phyloP scores from a whole-genome alignment of 2,888 invertebrate species.

The Apoderus coryli region DNA sequence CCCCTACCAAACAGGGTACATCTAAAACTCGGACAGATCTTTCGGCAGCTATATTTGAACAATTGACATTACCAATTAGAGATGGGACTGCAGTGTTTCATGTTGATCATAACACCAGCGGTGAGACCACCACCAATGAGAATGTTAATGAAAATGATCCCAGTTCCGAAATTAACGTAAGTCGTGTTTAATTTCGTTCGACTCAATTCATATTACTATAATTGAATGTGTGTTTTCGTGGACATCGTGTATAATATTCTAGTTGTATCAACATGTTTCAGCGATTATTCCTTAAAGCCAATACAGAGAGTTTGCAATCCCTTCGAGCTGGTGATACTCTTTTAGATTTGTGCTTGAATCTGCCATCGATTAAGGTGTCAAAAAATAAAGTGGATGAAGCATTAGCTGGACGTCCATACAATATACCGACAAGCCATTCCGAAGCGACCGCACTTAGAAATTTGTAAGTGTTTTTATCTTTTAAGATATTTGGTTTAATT shows the following conservation, averaged over 20 bases:
- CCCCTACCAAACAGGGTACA: slow-evolving; percentile 37
- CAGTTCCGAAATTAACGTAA: slow-evolving; percentile 35
- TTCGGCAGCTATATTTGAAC: slow-evolving; percentile 56
- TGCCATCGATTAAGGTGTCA: slow-evolving; percentile 53
- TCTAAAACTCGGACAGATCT: slow-evolving; percentile 53
- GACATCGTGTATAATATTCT: too few relatives aligned
- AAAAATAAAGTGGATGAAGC: slow-evolving; percentile 46
- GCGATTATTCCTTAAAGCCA: slow-evolving; percentile 67
- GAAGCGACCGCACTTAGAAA: slow-evolving; percentile 56
- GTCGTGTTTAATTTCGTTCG: slow-evolving; percentile 8
- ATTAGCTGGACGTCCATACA: slow-evolving; percentile 49
- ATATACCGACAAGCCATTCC: slow-evolving; percentile 49
- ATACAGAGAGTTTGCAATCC: slow-evolving; percentile 62
- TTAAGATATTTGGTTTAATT: too few relatives aligned
- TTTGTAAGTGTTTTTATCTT: slow-evolving; percentile 31
- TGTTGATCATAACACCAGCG: slow-evolving; percentile 29
- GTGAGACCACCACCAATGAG: slow-evolving; percentile 28
- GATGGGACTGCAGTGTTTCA: slow-evolving; percentile 35
- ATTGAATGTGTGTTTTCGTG: too few relatives aligned
- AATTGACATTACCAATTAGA: slow-evolving; percentile 52
- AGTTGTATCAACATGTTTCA: too few relatives aligned
- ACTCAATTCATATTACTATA: too few relatives aligned
- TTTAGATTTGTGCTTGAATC: slow-evolving; percentile 64
- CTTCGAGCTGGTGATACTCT: slow-evolving; percentile 70
- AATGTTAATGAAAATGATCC: slow-evolving; percentile 25